Percentiles rank a stretch among this genome's conserved stretches.
Evolutionary conservation across 2,113 vertebrate genomes (phyloP).

Genomic region (Pithys albifrons): DNA sequence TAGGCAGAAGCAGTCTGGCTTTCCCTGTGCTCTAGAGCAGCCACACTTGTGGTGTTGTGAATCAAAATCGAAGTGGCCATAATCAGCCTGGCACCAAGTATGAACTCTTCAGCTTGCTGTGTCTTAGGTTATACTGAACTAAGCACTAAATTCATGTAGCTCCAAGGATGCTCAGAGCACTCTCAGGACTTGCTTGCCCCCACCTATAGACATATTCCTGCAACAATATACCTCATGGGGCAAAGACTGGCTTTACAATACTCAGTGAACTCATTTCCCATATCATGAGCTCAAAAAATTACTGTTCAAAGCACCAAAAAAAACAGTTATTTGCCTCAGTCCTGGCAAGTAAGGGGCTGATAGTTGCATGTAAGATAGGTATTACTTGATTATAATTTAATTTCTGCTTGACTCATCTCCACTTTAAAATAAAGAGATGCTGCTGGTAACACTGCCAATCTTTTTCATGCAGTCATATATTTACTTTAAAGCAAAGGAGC

Average conservation of each 20-base stretch:
- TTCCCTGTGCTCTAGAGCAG: background rate
- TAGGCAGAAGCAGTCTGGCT: background rate
- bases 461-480: constrained; percentile 7
- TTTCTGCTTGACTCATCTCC: constrained; percentile 23
- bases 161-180: background rate
- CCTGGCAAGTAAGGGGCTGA: background rate
- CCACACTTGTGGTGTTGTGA: background rate
- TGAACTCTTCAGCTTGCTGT: background rate
- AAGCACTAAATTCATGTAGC: background rate
- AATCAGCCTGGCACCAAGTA: background rate
- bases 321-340: background rate
- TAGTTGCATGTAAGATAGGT: background rate
- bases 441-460: constrained; percentile 28
- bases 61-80: background rate
- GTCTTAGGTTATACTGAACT: background rate
- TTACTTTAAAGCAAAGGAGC: constrained; percentile 39
- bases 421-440: background rate
- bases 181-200: background rate
- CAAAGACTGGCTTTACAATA: background rate
- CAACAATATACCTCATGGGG: background rate
- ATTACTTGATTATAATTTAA: constrained; percentile 23
- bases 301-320: background rate
- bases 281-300: background rate
- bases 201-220: background rate
- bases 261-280: background rate